These are phyloP conservation scores for Erpetoichthys calabaricus DNA, from an alignment of 2,797 vertebrate species.

Conservation along the genomic window DNA sequence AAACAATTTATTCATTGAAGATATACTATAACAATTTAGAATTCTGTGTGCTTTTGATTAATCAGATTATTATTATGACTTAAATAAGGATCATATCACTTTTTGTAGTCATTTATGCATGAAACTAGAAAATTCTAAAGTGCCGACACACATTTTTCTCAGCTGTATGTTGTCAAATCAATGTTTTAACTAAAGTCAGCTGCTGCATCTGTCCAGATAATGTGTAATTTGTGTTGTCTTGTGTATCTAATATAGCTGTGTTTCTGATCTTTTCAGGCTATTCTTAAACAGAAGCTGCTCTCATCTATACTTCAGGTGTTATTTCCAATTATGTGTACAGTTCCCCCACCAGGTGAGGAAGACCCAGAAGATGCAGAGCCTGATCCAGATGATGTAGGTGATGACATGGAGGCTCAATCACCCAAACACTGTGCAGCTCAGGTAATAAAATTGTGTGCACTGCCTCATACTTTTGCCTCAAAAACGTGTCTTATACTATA, in stretches of 20 bases:
- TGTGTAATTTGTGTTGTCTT: background rate
- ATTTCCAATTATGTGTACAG: constrained; percentile 65
- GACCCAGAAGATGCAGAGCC: constrained; percentile 73
- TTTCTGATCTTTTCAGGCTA: constrained; percentile 35
- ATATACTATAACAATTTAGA: no score
- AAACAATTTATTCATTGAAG: no score
- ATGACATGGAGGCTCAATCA: constrained; percentile 27
- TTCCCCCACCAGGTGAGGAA: constrained; percentile 59
- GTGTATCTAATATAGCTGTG: background rate
- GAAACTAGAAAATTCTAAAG: no score
- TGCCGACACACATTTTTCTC: no score
- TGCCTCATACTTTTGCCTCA: no score
- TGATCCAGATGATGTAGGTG: constrained; percentile 37
- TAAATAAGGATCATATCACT: no score
- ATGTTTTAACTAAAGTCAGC: no score
- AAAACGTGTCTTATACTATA: background rate
- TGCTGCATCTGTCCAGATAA: no score
- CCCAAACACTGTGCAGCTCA: constrained; percentile 45
- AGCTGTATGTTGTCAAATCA: no score
- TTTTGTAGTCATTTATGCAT: no score
- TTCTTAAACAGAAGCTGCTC: constrained; percentile 71
- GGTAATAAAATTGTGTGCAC: constrained; percentile 17
- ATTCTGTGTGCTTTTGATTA: no score
- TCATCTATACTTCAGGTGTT: constrained; percentile 57
- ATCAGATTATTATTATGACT: no score